A percentile compares a stretch with the other conserved stretches of the same genome.
phyloP scores from a whole-genome alignment of 2,797 vertebrate genomes.

The Sparidentex hasta region DNA sequence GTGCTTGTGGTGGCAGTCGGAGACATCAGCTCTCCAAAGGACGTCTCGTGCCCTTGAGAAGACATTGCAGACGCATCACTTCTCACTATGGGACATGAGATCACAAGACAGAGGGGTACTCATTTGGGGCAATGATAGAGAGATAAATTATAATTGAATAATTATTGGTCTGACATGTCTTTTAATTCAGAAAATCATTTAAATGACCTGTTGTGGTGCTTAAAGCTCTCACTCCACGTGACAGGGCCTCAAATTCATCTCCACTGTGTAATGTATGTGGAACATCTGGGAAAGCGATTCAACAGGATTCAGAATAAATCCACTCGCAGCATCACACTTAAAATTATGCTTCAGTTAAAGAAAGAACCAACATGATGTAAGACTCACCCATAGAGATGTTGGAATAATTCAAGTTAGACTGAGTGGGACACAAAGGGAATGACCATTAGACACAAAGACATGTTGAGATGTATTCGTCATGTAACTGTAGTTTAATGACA shows the following conservation, averaged over 20 bases:
- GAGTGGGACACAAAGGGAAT: neutral
- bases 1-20: neutral
- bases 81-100: conserved; percentile 20
- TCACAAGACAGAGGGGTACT: neutral
- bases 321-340: neutral
- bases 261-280: accelerated
- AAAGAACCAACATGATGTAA: neutral
- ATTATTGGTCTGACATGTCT: neutral
- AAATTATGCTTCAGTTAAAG: neutral
- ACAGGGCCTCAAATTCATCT: neutral
- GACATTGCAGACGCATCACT: accelerated
- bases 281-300: conserved; percentile 9
- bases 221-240: neutral
- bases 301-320: conserved; percentile 6
- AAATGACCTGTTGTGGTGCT: conserved; percentile 19
- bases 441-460: neutral
- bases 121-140: neutral
- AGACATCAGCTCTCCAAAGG: neutral
- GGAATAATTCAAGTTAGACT: conserved; percentile 10
- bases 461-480: neutral
- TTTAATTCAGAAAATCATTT: neutral
- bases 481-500: neutral
- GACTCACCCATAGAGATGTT: conserved; percentile 50
- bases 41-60: neutral
- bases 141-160: neutral